Evolutionary conservation across 2,797 vertebrate genomes (phyloP).

Genomic region (Neomorphus geoffroyi): DNA sequence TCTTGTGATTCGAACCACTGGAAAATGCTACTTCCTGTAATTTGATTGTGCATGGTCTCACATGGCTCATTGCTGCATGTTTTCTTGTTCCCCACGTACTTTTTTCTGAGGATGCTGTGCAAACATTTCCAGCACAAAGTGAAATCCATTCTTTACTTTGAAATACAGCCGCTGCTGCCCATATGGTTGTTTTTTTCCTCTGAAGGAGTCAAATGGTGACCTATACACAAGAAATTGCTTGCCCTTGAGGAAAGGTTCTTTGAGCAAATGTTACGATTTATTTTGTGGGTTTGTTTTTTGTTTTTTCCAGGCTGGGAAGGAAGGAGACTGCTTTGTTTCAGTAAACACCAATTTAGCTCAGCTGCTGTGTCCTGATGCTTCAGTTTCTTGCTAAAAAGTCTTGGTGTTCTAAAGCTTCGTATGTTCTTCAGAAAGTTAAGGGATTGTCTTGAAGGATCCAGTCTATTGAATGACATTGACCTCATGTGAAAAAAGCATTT

Average conservation of each 20-base stretch:
- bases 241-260: neutral
- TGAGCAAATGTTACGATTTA: neutral
- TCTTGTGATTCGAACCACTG: slow-evolving; percentile 45
- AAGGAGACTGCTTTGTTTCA: neutral
- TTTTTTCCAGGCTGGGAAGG: neutral
- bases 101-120: neutral
- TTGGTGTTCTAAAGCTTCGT: neutral
- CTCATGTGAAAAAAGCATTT: neutral
- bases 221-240: neutral
- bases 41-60: slow-evolving; percentile 59
- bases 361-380: neutral
- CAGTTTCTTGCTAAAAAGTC: neutral
- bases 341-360: neutral
- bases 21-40: slow-evolving; percentile 62
- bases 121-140: slow-evolving; percentile 15
- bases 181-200: neutral
- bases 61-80: slow-evolving; percentile 43
- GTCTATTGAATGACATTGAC: neutral
- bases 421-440: neutral
- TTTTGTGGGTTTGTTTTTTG: neutral
- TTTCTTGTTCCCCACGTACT: neutral
- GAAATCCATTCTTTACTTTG: neutral
- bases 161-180: neutral
- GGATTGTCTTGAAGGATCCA: neutral
- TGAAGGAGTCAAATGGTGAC: slow-evolving; percentile 12